Conservation (phyloP, 2,888 invertebrate genomes). For the Mesoligia furuncula region DNA sequence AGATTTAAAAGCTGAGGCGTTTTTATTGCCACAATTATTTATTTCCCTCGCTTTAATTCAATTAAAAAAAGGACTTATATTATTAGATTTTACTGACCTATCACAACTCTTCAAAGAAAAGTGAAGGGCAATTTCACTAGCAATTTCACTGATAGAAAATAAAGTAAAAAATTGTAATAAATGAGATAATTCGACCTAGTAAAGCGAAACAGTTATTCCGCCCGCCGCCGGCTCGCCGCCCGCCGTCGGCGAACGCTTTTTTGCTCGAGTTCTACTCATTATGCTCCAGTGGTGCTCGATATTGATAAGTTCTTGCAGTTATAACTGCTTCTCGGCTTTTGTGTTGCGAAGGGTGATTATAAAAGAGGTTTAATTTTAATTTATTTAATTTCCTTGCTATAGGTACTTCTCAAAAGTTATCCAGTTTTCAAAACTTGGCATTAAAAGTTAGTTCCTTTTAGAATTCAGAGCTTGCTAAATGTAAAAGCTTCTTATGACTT, state of each 20-base stretch:
- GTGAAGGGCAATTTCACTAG: slow-evolving; percentile 80
- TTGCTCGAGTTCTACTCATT: slow-evolving; percentile 76
- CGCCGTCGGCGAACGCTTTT: slow-evolving; percentile 76
- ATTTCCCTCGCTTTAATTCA: not conserved
- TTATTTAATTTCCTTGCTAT: not conserved
- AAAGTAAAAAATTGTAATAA: slow-evolving; percentile 77
- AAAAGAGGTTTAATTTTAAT: not conserved
- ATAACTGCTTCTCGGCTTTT: slow-evolving; percentile 13
- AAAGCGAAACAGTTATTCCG: slow-evolving; percentile 79
- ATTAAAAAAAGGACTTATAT: not conserved
- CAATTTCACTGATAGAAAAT: slow-evolving; percentile 78
- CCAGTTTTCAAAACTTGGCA: not conserved
- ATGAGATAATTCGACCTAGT: slow-evolving; percentile 84
- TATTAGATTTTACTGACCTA: slow-evolving; percentile 40
- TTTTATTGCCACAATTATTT: slow-evolving; percentile 18
- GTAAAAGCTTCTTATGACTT: not conserved
- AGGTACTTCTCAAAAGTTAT: not conserved
- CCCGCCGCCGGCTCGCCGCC: slow-evolving; percentile 73
- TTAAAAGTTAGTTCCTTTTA: not conserved
- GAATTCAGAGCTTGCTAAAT: not conserved
- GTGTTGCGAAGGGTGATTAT: not conserved
- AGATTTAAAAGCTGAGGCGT: not conserved
- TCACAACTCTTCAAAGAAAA: slow-evolving; percentile 67
- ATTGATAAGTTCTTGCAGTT: slow-evolving; percentile 41
- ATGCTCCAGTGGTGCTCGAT: slow-evolving; percentile 60